Conservation (phyloP, 2,888 invertebrate genomes). For the Macroteleia sp. region DNA sequence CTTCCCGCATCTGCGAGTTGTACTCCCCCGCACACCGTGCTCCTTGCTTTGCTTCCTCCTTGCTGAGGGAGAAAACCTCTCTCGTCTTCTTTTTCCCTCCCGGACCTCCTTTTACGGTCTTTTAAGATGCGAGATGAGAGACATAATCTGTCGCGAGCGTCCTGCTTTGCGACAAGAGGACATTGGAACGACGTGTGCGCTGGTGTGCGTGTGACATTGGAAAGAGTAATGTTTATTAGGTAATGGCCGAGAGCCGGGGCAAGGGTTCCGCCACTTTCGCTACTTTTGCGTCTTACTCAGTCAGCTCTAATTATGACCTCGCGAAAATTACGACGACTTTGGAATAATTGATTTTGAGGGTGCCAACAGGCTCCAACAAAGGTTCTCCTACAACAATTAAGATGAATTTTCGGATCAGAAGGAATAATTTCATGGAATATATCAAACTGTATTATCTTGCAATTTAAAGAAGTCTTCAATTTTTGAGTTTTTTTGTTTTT, state of each 20-base stretch:
- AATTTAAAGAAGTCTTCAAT: too few species aligned
- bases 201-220: conserved; percentile 47
- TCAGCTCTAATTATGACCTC: conserved; percentile 27
- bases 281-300: conserved; percentile 41
- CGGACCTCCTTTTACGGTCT: conserved; percentile 59
- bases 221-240: conserved; percentile 53
- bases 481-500: too few species aligned
- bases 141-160: conserved; percentile 67
- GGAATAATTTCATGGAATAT: too few species aligned
- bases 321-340: conserved; percentile 45
- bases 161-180: conserved; percentile 34
- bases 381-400: neutral
- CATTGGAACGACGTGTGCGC: conserved; percentile 25
- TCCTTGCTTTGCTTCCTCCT: conserved; percentile 36
- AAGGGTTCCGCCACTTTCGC: conserved; percentile 32
- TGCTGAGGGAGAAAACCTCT: conserved; percentile 13
- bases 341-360: conserved; percentile 57
- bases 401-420: conserved; percentile 18
- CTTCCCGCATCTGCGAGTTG: conserved; percentile 44
- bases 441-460: too few species aligned
- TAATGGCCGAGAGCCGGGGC: neutral
- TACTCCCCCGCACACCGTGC: conserved; percentile 42
- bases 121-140: conserved; percentile 66
- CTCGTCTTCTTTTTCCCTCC: conserved; percentile 46
- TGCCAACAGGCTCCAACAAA: conserved; percentile 32